A percentile compares a stretch with the other conserved stretches of the same genome.
These are phyloP conservation scores for Euplagia quadripunctaria DNA, from an alignment of 2,888 invertebrate genomes.

Conservation along the genomic window DNA sequence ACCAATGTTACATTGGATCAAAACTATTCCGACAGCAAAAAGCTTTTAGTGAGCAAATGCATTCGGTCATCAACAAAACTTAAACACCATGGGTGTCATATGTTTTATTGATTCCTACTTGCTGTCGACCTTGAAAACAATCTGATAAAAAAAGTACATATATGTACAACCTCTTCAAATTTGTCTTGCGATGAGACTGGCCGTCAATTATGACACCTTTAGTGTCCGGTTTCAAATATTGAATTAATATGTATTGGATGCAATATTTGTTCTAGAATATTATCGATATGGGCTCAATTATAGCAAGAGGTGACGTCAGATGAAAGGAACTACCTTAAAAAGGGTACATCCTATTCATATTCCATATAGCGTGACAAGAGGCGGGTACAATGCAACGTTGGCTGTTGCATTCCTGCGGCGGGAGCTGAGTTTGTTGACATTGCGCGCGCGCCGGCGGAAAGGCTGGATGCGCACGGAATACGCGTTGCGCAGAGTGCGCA, in stretches of 20 bases:
- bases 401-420: conserved; percentile 51
- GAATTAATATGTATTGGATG: conserved; percentile 9
- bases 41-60: conserved; percentile 30
- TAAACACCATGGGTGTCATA: conserved; percentile 6
- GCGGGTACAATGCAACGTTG: conserved; percentile 32
- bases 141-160: conserved; percentile 14
- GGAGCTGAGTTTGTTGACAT: conserved; percentile 61
- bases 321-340: conserved; percentile 43
- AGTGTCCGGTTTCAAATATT: conserved; percentile 43
- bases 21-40: conserved; percentile 26
- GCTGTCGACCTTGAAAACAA: conserved; percentile 12
- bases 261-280: conserved; percentile 21
- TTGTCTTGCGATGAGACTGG: conserved; percentile 19
- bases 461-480: conserved; percentile 75
- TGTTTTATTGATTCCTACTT: conserved; percentile 16
- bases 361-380: conserved; percentile 38
- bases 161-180: conserved; percentile 22
- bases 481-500: conserved; percentile 74
- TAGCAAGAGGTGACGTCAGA: conserved; percentile 28
- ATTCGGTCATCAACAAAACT: conserved; percentile 16
- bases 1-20: not conserved
- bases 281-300: not conserved
- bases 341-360: conserved; percentile 49
- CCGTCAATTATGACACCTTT: conserved; percentile 31
- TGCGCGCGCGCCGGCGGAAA: conserved; percentile 64